These are phyloP conservation scores for Galerucella pusilla DNA, from an alignment of 2,888 invertebrate species.

Conservation along the genomic window DNA sequence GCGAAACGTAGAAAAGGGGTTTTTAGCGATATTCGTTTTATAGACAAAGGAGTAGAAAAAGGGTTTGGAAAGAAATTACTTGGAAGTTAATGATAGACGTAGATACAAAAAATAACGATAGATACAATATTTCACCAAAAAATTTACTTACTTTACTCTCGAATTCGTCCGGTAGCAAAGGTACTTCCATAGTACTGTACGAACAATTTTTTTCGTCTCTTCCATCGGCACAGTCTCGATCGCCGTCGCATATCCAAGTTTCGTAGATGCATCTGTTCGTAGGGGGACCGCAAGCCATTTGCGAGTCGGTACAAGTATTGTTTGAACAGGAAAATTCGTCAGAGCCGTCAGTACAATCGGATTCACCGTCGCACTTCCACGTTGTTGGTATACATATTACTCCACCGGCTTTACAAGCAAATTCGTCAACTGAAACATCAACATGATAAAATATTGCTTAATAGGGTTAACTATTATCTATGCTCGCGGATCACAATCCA, in stretches of 20 bases:
- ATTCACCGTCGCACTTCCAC: slow-evolving; percentile 84
- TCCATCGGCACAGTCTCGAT: slow-evolving; percentile 76
- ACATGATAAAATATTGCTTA: not conserved
- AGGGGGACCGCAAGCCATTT: slow-evolving; percentile 73
- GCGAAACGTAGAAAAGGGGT: too few relatives aligned
- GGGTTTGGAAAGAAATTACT: too few relatives aligned
- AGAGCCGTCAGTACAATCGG: slow-evolving; percentile 82
- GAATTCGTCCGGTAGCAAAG: slow-evolving; percentile 36
- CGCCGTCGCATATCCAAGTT: slow-evolving; percentile 86
- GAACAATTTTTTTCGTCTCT: slow-evolving; percentile 81
- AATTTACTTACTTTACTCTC: slow-evolving; percentile 24
- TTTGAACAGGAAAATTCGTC: slow-evolving; percentile 81
- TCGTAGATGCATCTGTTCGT: slow-evolving; percentile 74
- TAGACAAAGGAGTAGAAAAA: too few relatives aligned
- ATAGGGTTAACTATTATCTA: not conserved
- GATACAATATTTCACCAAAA: too few relatives aligned
- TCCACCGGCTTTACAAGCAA: slow-evolving; percentile 69
- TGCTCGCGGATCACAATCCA: too few relatives aligned
- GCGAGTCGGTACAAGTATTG: slow-evolving; percentile 74
- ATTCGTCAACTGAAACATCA: slow-evolving; percentile 65
- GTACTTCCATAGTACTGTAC: slow-evolving; percentile 24
- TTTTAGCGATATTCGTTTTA: too few relatives aligned
- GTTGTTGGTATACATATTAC: slow-evolving; percentile 76
- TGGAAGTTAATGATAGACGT: too few relatives aligned
- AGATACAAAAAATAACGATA: too few relatives aligned